Evolutionary conservation across 2,113 vertebrate genomes (phyloP).

Genomic region (Corythornis cristatus): DNA sequence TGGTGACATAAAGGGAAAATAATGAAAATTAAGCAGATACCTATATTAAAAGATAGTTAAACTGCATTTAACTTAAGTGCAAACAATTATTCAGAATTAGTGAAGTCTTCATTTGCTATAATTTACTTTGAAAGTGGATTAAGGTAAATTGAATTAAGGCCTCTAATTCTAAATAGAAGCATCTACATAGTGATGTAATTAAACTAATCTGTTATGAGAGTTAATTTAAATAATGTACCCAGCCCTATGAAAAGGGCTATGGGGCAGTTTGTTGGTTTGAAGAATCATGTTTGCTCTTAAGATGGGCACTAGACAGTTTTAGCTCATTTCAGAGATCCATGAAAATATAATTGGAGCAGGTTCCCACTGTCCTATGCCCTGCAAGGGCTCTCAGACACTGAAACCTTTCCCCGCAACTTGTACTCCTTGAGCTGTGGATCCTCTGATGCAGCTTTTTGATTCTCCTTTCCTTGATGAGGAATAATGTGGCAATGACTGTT

Average conservation of each 20-base stretch:
- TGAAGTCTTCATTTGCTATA: constrained; percentile 43
- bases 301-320: not conserved
- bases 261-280: not conserved
- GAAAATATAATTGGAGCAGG: not conserved
- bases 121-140: constrained; percentile 50
- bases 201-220: not conserved
- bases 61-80: constrained; percentile 40
- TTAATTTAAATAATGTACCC: constrained; percentile 10
- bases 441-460: not conserved
- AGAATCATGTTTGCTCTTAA: not conserved
- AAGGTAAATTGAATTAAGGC: constrained; percentile 57
- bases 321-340: not conserved
- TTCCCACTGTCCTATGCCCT: not conserved
- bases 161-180: constrained; percentile 34
- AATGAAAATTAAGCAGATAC: constrained; percentile 18
- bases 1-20: not conserved
- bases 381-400: not conserved
- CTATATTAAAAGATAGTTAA: constrained; percentile 16
- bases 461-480: not conserved
- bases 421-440: not conserved
- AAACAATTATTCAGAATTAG: constrained; percentile 52
- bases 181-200: constrained; percentile 40
- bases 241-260: not conserved
- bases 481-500: not conserved
- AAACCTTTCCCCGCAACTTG: not conserved